phyloP scores from a whole-genome alignment of 2,113 vertebrate species.

The Sylvietta virens region DNA sequence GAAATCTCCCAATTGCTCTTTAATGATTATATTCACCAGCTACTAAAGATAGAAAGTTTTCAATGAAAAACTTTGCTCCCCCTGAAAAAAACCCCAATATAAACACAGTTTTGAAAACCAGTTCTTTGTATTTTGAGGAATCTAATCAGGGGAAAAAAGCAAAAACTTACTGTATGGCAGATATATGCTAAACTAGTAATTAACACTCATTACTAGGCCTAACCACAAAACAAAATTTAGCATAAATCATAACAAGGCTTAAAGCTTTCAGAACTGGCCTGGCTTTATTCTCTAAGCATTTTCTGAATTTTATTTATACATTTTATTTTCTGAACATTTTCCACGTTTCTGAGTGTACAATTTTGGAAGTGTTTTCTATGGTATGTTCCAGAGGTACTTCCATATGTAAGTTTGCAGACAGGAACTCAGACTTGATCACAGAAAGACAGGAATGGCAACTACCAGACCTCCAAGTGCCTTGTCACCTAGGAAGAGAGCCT shows the following conservation, averaged over 20 bases:
- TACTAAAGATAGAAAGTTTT: neutral
- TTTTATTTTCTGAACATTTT: neutral
- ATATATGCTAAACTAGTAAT: neutral
- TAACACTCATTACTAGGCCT: neutral
- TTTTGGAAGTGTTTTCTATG: neutral
- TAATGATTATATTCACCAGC: neutral
- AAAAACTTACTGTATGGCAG: neutral
- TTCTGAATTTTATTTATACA: neutral
- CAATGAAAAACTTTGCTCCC: neutral
- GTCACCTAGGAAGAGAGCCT: neutral
- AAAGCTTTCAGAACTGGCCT: neutral
- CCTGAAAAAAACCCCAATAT: neutral
- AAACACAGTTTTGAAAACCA: neutral
- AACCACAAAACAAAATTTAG: neutral
- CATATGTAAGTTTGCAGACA: neutral
- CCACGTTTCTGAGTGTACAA: neutral
- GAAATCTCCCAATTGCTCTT: neutral
- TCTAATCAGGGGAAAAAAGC: neutral
- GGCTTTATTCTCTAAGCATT: neutral
- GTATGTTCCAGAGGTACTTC: neutral
- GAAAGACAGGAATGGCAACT: neutral
- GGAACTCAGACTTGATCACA: neutral
- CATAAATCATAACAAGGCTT: neutral
- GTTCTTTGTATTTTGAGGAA: neutral
- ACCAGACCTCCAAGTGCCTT: neutral